phyloP scores from a whole-genome alignment of 2,888 invertebrate species.

The Bembecia ichneumoniformis region DNA sequence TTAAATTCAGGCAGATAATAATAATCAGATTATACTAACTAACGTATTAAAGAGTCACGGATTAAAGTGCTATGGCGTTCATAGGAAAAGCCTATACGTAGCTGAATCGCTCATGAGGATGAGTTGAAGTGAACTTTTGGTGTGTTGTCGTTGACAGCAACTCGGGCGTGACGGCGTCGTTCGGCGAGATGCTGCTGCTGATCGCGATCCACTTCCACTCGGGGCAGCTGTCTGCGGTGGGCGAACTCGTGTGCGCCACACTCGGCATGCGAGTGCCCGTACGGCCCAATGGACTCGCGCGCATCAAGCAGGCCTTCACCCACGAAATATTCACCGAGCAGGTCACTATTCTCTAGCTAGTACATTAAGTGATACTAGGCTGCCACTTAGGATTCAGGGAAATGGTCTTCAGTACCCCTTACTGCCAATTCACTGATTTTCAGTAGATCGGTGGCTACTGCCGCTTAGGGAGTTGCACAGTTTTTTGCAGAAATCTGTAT shows the following conservation, averaged over 20 bases:
- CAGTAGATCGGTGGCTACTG: too few species aligned
- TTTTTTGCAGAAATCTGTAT: too few species aligned
- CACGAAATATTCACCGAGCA: constrained; percentile 98
- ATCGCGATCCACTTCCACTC: constrained; percentile 98
- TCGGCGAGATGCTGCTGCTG: constrained; percentile 94
- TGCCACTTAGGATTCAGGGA: too few species aligned
- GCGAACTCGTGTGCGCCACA: constrained; percentile 93
- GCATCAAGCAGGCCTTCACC: constrained; percentile 94
- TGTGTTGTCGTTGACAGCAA: constrained; percentile 58
- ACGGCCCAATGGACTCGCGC: constrained; percentile 86
- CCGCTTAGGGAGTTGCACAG: too few species aligned
- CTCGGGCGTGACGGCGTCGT: constrained; percentile 88
- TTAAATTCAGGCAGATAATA: too few species aligned
- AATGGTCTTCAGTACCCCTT: too few species aligned
- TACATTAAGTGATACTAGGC: too few species aligned
- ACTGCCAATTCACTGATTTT: too few species aligned
- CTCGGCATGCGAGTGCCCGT: constrained; percentile 95
- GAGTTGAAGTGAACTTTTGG: neutral
- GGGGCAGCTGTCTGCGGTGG: constrained; percentile 92
- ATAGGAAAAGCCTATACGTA: too few species aligned
- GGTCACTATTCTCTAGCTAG: constrained; percentile 38
- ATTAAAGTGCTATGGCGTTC: neutral
- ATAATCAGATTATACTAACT: too few species aligned
- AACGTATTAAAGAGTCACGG: too few species aligned
- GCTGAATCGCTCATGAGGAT: too few species aligned